Percentiles rank a stretch among this genome's conserved stretches.
Evolutionary conservation across 2,113 vertebrate species (phyloP).

Genomic region (Ammodytes dubius): DNA sequence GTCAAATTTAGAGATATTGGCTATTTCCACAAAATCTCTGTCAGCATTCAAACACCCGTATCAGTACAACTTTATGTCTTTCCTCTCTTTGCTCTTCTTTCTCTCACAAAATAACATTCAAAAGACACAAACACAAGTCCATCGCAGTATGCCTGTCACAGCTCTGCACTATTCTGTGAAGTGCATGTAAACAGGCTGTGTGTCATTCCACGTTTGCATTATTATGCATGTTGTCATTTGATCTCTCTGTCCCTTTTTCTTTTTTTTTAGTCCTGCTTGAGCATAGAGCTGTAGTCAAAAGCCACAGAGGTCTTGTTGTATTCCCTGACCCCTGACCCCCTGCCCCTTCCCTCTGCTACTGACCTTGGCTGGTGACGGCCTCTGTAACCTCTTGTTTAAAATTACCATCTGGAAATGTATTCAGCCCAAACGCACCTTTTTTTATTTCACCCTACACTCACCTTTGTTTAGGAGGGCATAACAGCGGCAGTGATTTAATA

Average conservation of each 20-base stretch:
- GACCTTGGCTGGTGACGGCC: slow-evolving; percentile 32
- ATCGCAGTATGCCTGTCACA: slow-evolving; percentile 52
- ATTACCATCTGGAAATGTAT: slow-evolving; percentile 20
- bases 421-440: background rate
- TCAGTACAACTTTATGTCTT: slow-evolving; percentile 30
- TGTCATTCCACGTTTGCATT: slow-evolving; percentile 72
- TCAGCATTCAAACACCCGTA: background rate
- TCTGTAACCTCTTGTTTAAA: slow-evolving; percentile 28
- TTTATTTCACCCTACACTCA: background rate
- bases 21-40: background rate
- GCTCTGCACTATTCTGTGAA: slow-evolving; percentile 55
- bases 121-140: slow-evolving; percentile 21
- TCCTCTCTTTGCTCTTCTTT: slow-evolving; percentile 23
- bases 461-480: background rate
- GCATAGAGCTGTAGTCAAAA: slow-evolving; percentile 44
- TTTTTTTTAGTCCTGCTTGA: slow-evolving; percentile 71
- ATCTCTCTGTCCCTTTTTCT: slow-evolving; percentile 64
- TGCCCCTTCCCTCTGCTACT: slow-evolving; percentile 41
- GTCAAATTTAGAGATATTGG: background rate
- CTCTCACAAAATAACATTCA: slow-evolving; percentile 36
- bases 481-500: slow-evolving; percentile 12
- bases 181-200: slow-evolving; percentile 75
- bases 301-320: slow-evolving; percentile 59
- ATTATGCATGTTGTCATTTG: slow-evolving; percentile 79
- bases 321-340: slow-evolving; percentile 42